Evolutionary conservation across 2,797 vertebrate genomes (phyloP), one percentile per base, ranked within the genome.

Genomic region (Melanogrammus aeglefinus): DNA sequence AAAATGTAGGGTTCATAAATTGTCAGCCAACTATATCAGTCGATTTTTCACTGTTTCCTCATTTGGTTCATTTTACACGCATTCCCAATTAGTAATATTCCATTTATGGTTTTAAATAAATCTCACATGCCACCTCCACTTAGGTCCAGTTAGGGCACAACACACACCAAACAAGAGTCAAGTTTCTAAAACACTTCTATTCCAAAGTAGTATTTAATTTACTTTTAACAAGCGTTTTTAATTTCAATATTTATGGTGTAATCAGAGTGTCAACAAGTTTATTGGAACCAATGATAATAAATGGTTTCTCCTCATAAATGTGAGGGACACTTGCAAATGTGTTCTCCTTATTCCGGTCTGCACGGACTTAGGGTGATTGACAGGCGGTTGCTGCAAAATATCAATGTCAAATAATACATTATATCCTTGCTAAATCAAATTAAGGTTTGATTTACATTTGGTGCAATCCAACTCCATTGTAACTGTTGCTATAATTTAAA

Each of bases 271-370:
- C 38, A 74, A 39, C 38, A 74, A 16, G 73, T 74, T 29, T 27
- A 74, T 29, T 74, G 73, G 39, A 41, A 74, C 13, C 39, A 39
- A 41, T 74, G 29, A 29, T 73, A 39, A 73, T 73, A 73, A 21
- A 39, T 21, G 69, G 69, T 71, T 70, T 71, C 72, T 12, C 38
- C 12, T 44, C 2, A 13, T 74, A 74, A 44, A 74, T 44, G 6
- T n/a, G 21, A 74, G n/a, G 18, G 36, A 21, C 33, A 72, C 71
- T 16, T 7, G 74, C 24, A 9, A 44, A 36, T n/a, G 35, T 75
- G 31, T 51, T 33, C 41, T 75, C 41, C 29, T 16, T 51, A 6
- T 51, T 31, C 29, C 41, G 38, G 18, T 29, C 38, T 29, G 41
- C n/a, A 33, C 31, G 16, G 29, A 16, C 7, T 51, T 18, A 47